Conservation (phyloP, 2,113 vertebrate genomes). For the Istiophorus platypterus region DNA sequence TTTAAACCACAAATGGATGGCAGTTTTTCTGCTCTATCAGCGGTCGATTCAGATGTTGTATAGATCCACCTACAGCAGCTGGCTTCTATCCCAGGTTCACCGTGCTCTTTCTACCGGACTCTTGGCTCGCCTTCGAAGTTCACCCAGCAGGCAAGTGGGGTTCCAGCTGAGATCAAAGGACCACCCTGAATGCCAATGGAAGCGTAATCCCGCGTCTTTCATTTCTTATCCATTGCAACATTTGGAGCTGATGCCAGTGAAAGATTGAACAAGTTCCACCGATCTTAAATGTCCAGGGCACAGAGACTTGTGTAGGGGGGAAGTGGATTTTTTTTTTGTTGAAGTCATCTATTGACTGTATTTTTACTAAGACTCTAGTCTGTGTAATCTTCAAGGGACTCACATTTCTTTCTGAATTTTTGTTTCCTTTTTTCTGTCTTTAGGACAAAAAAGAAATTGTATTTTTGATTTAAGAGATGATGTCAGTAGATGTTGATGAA, state of each 20-base stretch:
- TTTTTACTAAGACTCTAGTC: background rate
- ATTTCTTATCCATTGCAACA: slow-evolving; percentile 22
- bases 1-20: background rate
- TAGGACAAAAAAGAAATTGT: slow-evolving; percentile 16
- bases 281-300: slow-evolving; percentile 5
- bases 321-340: background rate
- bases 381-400: slow-evolving; percentile 3
- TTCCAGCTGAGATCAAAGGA: slow-evolving; percentile 65
- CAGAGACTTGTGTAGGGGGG: background rate
- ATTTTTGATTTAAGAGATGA: slow-evolving; percentile 9
- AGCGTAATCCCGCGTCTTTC: slow-evolving; percentile 20
- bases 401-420: background rate
- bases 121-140: slow-evolving; percentile 40
- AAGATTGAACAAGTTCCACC: background rate
- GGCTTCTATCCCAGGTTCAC: slow-evolving; percentile 38
- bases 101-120: slow-evolving; percentile 3
- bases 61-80: slow-evolving; percentile 25
- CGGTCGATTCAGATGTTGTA: slow-evolving; percentile 18
- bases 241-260: slow-evolving; percentile 7
- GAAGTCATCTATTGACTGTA: too few species aligned
- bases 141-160: slow-evolving; percentile 41
- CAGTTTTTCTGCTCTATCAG: background rate
- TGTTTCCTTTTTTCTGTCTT: slow-evolving; percentile 1
- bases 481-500: slow-evolving; percentile 51
- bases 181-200: slow-evolving; percentile 34